A percentile compares a stretch with the other conserved stretches of the same genome.
Conservation (phyloP, 1,140 invertebrate genomes). For the Panagrolaimus sp. region DNA sequence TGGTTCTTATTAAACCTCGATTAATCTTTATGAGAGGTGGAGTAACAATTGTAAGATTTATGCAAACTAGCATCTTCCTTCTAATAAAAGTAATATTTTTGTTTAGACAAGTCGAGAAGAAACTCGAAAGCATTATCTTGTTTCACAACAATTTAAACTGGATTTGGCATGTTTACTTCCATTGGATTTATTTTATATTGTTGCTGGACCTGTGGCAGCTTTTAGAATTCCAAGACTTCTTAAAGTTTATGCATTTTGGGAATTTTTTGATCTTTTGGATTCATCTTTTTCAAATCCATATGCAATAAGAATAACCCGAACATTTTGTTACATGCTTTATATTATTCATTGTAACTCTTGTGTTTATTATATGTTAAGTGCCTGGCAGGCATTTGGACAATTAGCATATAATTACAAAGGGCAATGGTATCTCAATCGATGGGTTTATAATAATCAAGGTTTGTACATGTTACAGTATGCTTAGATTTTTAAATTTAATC, state of each 20-base stretch:
- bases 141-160: slow-evolving; percentile 73
- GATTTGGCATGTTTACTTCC: slow-evolving; percentile 75
- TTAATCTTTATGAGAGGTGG: slow-evolving; percentile 61
- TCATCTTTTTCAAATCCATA: slow-evolving; percentile 67
- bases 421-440: slow-evolving; percentile 59
- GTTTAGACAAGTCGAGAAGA: slow-evolving; percentile 66
- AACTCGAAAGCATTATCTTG: slow-evolving; percentile 72
- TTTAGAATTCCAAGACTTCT: slow-evolving; percentile 75
- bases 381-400: slow-evolving; percentile 72
- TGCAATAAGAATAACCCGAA: slow-evolving; percentile 72
- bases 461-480: too few species aligned
- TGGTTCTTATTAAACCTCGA: slow-evolving; percentile 73
- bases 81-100: too few species aligned
- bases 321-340: slow-evolving; percentile 83
- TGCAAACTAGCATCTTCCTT: too few species aligned
- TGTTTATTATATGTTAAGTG: slow-evolving; percentile 79
- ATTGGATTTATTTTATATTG: slow-evolving; percentile 74
- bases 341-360: slow-evolving; percentile 88
- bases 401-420: slow-evolving; percentile 65
- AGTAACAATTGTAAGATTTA: slow-evolving; percentile 37
- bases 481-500: too few species aligned
- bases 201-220: slow-evolving; percentile 67
- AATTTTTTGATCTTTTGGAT: slow-evolving; percentile 80
- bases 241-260: slow-evolving; percentile 79
- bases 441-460: slow-evolving; percentile 74